Percentiles rank a stretch among this genome's conserved stretches.
Conservation (phyloP, 2,888 invertebrate genomes). For the Strigamia maritima region DNA sequence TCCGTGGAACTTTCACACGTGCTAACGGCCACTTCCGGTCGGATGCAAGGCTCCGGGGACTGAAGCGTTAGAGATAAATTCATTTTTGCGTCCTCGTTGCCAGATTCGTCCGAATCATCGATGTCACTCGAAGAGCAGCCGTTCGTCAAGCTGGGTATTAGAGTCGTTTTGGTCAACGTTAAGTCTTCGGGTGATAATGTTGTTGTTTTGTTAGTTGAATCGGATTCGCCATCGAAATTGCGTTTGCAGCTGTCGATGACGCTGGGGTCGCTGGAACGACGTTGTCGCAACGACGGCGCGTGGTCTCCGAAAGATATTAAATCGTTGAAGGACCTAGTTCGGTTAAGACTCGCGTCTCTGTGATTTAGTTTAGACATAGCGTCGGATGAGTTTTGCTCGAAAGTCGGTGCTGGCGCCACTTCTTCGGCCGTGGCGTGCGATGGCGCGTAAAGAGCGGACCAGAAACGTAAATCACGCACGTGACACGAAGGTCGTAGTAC, state of each 20-base stretch:
- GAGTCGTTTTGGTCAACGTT: not conserved
- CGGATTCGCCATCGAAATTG: too few relatives aligned
- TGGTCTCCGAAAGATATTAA: slow-evolving; percentile 65
- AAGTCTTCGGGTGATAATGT: not conserved
- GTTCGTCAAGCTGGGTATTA: not conserved
- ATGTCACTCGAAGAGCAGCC: not conserved
- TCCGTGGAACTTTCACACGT: slow-evolving; percentile 59
- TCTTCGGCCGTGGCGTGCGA: slow-evolving; percentile 45
- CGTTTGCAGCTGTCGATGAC: slow-evolving; percentile 60
- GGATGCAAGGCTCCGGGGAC: too few relatives aligned
- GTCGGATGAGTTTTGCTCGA: slow-evolving; percentile 40
- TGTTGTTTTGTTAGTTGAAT: not conserved
- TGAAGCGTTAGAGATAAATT: too few relatives aligned
- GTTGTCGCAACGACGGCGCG: slow-evolving; percentile 57
- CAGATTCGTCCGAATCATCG: slow-evolving; percentile 45
- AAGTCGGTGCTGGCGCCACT: slow-evolving; percentile 46
- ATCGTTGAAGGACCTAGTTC: slow-evolving; percentile 83
- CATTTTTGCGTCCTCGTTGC: slow-evolving; percentile 46
- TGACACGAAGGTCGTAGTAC: slow-evolving; percentile 83
- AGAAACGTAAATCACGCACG: slow-evolving; percentile 75
- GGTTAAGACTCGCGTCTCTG: slow-evolving; percentile 60
- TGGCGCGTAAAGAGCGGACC: slow-evolving; percentile 81
- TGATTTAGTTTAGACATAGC: slow-evolving; percentile 37
- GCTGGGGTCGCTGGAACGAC: slow-evolving; percentile 82
- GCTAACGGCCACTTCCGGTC: too few relatives aligned